Evolutionary conservation across 37 sponge, comb jelly and placozoan species (phyloP), one percentile per base, ranked within the genome.

Genomic region (Lycopodina hypogea): DNA sequence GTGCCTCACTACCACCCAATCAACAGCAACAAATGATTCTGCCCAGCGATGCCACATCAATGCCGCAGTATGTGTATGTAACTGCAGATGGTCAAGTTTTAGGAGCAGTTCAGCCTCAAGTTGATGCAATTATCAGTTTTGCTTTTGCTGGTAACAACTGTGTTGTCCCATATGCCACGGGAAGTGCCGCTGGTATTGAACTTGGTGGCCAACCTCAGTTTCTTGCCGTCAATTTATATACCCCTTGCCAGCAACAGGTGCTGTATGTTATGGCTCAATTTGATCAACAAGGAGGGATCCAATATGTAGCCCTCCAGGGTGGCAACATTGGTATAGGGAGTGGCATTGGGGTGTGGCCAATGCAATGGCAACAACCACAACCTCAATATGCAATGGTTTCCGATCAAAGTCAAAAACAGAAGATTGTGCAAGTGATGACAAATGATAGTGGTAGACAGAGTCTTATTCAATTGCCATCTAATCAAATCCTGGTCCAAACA

Each of bases 61-160:
- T 68, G 6, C 68, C 67, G 7, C 76, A 78, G 63, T 85, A 85
- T 51, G 69, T 71, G 28, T 85, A 85, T 39, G 53, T 82, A 15
- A 71, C 82, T 36, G 72, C 70, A 28, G 80, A 70, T 35, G 57
- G 80, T 3, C 71, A 70, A 28, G 17, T 42, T 56, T 19, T 69
- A 17, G 60, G 57, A 22, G 28, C 80, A 45, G 58, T 56, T 42
- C 30, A 22, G 1, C 61, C 76, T 19, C 55, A 55, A 32, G 40
- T 78, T 15, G 45, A 60, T n/a, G 9, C 66, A 12, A 65, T 32
- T 56, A 32, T 87, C 39, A 60, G 78, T 45, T 87, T 81, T 45
- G 73, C 78, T 0, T 37, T 87, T 22, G 77, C 81, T 3, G 88
- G 88, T n/a, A n/a, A n/a, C 23, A 81, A 76, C 58, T 45, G 8